A percentile compares a stretch with the other conserved stretches of the same genome.
These are phyloP conservation scores for Gadus macrocephalus DNA, from an alignment of 2,113 vertebrate genomes.

Conservation along the genomic window DNA sequence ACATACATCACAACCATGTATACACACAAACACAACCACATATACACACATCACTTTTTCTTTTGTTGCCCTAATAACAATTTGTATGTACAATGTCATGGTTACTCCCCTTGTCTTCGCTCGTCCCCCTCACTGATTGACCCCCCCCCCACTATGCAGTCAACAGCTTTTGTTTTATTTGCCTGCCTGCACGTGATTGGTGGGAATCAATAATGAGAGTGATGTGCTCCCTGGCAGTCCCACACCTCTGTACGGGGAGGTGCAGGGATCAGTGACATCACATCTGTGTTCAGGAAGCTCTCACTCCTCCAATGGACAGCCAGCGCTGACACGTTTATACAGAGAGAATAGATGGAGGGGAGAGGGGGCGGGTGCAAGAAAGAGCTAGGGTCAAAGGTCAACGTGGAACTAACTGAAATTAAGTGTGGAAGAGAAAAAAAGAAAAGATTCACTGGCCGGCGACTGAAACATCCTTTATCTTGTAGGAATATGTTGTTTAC, in stretches of 20 bases:
- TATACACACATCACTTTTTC: slow-evolving; percentile 36
- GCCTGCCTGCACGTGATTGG: slow-evolving; percentile 25
- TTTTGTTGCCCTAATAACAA: slow-evolving; percentile 44
- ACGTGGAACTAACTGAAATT: too few relatives aligned
- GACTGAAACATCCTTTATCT: too few relatives aligned
- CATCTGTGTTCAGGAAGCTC: slow-evolving; percentile 73
- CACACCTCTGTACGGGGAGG: slow-evolving; percentile 18
- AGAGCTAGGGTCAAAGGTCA: too few relatives aligned
- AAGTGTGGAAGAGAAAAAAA: too few relatives aligned
- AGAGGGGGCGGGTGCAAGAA: too few relatives aligned
- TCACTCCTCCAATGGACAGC: too few relatives aligned
- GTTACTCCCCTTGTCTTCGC: slow-evolving; percentile 6
- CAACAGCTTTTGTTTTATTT: not conserved
- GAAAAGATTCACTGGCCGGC: too few relatives aligned
- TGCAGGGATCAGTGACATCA: slow-evolving; percentile 71
- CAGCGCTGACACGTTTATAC: too few relatives aligned
- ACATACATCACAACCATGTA: not conserved
- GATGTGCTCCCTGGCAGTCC: slow-evolving; percentile 5
- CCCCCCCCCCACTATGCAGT: slow-evolving; percentile 4
- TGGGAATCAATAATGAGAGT: slow-evolving; percentile 7
- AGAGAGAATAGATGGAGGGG: too few relatives aligned
- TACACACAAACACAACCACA: too few relatives aligned
- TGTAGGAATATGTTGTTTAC: too few relatives aligned
- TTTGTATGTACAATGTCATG: not conserved
- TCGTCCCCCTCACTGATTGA: slow-evolving; percentile 8